Base-by-base conservation (phyloP, 1,140 invertebrate species). In the Bombus pyrosoma region DNA sequence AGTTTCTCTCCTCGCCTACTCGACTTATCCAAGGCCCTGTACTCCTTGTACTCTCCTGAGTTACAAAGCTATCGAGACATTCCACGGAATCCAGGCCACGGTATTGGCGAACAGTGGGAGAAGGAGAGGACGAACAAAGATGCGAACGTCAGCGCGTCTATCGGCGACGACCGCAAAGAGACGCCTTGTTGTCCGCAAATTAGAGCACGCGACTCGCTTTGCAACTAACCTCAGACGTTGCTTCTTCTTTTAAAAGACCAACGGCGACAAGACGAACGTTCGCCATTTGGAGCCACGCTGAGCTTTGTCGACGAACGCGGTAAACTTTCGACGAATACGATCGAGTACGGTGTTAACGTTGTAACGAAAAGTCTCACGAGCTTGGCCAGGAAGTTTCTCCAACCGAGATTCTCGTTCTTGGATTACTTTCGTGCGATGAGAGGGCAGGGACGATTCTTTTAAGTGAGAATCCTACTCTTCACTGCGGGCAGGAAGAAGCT, bases 141-240 rank as follows among this genome's bases (percentile, higher is more conserved):
- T 41, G 41, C 76, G 53, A 72, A 34, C 41, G 34, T 47, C 25
- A 43, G 43, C 41, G 43, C 68, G 68, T 80, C 68, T 47, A 62
- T 62, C 76, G 69, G 12, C 22, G 3, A 25, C 74, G 37, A 69
- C 66, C 83, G 83, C 83, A 73, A 80, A 81, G 68, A 64, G 83
- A 74, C 62, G 64, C 37, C 78, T 66, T n/a, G 57, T 37, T 73
- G 83, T 66, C 64, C 75, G 76, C 82, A 84, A 84, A 78, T 84
- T 84, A 78, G 75, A 71, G n/a, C 43, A 47, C 64, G 82, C n/a
- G 32, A 43, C 74, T 57, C 64, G 73, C 37, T 77, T 77, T 39
- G 39, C 69, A 22, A 53, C 47, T 18, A 53, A 53, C 22, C 34
- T 34, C 34, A 28, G 12, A 9, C 5, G 37, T 68, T 2, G 66